phyloP scores from a whole-genome alignment of 2,888 invertebrate genomes.

The Hetaerina titia region DNA sequence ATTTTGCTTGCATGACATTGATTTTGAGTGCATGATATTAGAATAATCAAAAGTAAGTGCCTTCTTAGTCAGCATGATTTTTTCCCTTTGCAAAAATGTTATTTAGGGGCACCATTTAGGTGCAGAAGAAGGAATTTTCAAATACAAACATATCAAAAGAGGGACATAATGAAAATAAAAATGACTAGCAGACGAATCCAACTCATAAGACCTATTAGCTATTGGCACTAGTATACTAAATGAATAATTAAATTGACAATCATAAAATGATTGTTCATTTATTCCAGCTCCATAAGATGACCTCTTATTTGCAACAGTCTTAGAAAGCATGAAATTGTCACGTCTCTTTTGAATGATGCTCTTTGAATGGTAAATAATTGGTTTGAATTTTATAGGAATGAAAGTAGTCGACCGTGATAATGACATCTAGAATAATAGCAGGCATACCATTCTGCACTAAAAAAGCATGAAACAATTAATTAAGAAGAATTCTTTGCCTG shows the following conservation, averaged over 20 bases:
- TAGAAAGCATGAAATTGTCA: too few species aligned
- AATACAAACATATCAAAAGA: background rate
- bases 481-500: background rate
- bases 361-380: background rate
- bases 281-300: too few species aligned
- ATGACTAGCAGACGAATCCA: background rate
- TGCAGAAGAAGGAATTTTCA: too few species aligned
- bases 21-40: too few species aligned
- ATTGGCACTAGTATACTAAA: background rate
- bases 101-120: too few species aligned
- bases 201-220: background rate
- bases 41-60: too few species aligned
- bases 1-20: too few species aligned
- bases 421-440: constrained; percentile 31
- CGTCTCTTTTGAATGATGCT: too few species aligned
- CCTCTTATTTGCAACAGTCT: too few species aligned
- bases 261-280: too few species aligned
- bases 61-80: too few species aligned
- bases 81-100: too few species aligned
- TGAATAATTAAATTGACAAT: background rate
- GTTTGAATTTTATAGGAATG: background rate
- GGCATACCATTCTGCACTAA: constrained; percentile 33
- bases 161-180: background rate
- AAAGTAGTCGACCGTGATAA: background rate
- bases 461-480: background rate